Evolutionary conservation across 2,888 invertebrate species (phyloP).

Genomic region (Agapetus fuscipes): DNA sequence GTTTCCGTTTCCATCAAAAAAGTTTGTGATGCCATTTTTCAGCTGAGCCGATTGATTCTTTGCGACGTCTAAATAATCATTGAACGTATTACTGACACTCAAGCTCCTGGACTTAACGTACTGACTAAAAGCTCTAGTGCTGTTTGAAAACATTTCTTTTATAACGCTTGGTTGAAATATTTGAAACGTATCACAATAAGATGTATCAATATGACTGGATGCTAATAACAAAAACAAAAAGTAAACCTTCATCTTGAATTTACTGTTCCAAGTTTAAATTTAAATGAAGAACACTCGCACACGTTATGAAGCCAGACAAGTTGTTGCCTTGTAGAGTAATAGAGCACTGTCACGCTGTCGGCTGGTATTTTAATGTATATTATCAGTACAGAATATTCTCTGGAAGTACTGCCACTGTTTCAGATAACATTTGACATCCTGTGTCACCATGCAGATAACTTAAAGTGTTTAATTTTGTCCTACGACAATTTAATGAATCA

Average conservation of each 20-base stretch:
- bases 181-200: slow-evolving; percentile 6
- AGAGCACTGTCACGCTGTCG: too few relatives aligned
- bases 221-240: background rate
- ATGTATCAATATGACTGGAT: background rate
- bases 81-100: slow-evolving; percentile 2
- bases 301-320: too few relatives aligned
- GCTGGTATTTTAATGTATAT: too few relatives aligned
- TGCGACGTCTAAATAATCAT: slow-evolving; percentile 10
- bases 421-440: too few relatives aligned
- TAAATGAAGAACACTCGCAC: too few relatives aligned
- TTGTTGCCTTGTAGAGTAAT: too few relatives aligned
- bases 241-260: background rate
- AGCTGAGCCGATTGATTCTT: slow-evolving; percentile 6
- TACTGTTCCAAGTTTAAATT: too few relatives aligned
- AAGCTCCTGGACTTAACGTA: slow-evolving; percentile 4
- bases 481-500: too few relatives aligned
- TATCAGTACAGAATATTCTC: too few relatives aligned
- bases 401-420: too few relatives aligned
- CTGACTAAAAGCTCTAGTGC: slow-evolving; percentile 9
- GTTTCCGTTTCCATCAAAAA: slow-evolving; percentile 5
- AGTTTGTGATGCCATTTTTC: slow-evolving; percentile 7
- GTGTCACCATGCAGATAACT: too few relatives aligned
- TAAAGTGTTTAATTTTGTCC: too few relatives aligned
- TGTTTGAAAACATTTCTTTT: slow-evolving; percentile 10
- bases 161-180: slow-evolving; percentile 12